Evolutionary conservation across 1,140 invertebrate genomes (phyloP).

Genomic region (Atopsyche davidsoni): DNA sequence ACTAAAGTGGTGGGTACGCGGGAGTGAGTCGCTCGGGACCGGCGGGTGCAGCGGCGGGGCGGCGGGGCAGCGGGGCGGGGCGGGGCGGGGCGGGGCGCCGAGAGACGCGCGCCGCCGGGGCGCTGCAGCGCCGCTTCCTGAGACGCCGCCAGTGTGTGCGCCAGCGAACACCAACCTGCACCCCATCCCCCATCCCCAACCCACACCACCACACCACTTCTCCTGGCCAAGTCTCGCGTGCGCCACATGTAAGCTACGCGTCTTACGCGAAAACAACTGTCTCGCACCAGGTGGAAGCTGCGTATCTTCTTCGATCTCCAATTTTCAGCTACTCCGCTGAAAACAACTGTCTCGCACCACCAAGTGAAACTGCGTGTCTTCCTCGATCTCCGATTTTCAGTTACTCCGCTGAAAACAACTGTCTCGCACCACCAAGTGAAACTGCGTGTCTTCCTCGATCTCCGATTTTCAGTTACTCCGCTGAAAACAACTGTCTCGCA

Average conservation of each 20-base stretch:
- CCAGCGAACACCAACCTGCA: neutral
- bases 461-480: too few species aligned
- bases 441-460: too few species aligned
- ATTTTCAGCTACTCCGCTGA: too few species aligned
- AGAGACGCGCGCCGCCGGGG: slow-evolving; percentile 13
- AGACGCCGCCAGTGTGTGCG: neutral
- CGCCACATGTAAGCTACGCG: neutral
- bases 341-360: too few species aligned
- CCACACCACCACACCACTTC: slow-evolving; percentile 7
- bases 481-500: too few species aligned
- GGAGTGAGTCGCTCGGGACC: slow-evolving; percentile 28
- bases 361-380: too few species aligned
- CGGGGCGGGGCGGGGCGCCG: slow-evolving; percentile 2
- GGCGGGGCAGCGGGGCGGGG: slow-evolving; percentile 21
- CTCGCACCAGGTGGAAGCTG: neutral
- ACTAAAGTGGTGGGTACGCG: slow-evolving; percentile 24
- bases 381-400: too few species aligned
- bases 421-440: too few species aligned
- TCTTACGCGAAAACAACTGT: neutral
- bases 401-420: too few species aligned
- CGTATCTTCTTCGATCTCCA: neutral
- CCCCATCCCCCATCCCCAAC: slow-evolving; percentile 7
- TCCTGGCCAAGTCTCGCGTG: too few species aligned
- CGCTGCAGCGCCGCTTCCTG: neutral
- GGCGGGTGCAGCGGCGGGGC: slow-evolving; percentile 16